Percentiles rank a stretch among this genome's conserved stretches.
phyloP scores from a whole-genome alignment of 2,113 vertebrate genomes.

The Oreochromis niloticus region DNA sequence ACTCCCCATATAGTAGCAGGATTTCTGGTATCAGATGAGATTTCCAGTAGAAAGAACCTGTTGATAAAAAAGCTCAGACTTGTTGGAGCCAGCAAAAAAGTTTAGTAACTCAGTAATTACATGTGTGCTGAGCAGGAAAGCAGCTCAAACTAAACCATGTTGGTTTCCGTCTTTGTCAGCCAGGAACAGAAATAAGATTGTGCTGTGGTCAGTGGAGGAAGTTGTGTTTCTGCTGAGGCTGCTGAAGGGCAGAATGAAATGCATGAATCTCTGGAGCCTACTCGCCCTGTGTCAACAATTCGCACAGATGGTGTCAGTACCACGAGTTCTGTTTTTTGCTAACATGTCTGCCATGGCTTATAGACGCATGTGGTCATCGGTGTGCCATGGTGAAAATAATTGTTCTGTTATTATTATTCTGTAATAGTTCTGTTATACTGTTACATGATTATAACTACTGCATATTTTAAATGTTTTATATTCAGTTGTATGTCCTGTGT shows the following conservation, averaged over 20 bases:
- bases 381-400: not conserved
- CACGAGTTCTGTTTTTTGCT: not conserved
- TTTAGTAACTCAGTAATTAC: not conserved
- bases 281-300: not conserved
- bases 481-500: no score
- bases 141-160: not conserved
- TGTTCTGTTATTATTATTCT: not conserved
- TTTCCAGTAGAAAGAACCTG: not conserved
- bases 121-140: not conserved
- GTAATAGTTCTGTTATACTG: not conserved
- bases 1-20: not conserved
- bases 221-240: not conserved
- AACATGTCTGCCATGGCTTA: not conserved
- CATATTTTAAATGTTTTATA: no score
- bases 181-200: not conserved
- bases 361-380: not conserved
- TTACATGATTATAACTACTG: not conserved
- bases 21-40: not conserved
- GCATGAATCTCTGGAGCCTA: not conserved
- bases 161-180: not conserved
- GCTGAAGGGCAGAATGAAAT: not conserved
- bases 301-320: not conserved
- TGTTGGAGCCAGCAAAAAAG: not conserved
- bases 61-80: not conserved
- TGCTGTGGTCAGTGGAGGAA: not conserved